These are phyloP conservation scores for Psilanteris sp. DNA, from an alignment of 1,140 invertebrate species.

Conservation along the genomic window DNA sequence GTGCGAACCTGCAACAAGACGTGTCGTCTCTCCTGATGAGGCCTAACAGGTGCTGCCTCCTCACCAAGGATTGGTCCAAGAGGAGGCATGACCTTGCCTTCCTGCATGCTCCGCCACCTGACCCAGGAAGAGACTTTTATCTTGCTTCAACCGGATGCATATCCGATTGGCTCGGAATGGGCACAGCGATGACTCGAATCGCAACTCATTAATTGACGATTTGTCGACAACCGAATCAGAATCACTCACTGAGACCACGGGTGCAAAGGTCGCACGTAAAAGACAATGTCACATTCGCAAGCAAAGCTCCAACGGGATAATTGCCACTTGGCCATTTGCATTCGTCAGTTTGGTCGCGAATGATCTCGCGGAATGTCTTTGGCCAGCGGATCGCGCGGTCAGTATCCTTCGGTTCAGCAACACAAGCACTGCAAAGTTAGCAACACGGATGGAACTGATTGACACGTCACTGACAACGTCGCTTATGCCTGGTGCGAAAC, in stretches of 20 bases:
- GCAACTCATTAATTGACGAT: neutral
- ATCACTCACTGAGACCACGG: too few species aligned
- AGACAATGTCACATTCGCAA: conserved; percentile 30
- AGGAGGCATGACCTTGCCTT: conserved; percentile 73
- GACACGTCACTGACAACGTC: too few species aligned
- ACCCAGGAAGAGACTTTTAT: conserved; percentile 49
- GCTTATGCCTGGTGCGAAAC: too few species aligned
- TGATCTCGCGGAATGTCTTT: too few species aligned
- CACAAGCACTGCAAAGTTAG: too few species aligned
- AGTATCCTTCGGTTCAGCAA: too few species aligned
- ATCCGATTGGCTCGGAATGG: neutral
- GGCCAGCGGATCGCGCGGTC: too few species aligned
- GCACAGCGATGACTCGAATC: neutral
- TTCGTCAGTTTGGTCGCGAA: too few species aligned
- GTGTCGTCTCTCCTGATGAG: conserved; percentile 64
- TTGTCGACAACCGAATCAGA: too few species aligned
- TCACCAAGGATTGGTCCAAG: conserved; percentile 72
- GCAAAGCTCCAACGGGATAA: neutral
- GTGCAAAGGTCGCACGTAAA: conserved; percentile 4
- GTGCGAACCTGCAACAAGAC: conserved; percentile 73
- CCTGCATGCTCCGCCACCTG: conserved; percentile 75
- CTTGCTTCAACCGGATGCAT: conserved; percentile 29
- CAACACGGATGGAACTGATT: too few species aligned
- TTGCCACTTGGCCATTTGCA: conserved; percentile 2
- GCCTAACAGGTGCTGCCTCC: conserved; percentile 62